These are phyloP conservation scores for Alces alces DNA, from an alignment of 2,113 vertebrate species.

Conservation along the genomic window DNA sequence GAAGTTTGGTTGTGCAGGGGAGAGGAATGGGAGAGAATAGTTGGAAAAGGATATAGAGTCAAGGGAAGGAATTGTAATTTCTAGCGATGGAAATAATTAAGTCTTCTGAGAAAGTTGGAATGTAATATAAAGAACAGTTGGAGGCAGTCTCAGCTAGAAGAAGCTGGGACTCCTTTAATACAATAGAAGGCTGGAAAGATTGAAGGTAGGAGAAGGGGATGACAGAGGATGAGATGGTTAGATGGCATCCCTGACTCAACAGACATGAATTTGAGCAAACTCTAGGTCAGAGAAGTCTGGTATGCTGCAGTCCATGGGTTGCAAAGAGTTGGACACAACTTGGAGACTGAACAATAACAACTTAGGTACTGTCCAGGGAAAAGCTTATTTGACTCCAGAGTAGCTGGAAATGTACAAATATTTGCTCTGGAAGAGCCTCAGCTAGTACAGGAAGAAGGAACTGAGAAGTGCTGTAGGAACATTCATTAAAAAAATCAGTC, in stretches of 20 bases:
- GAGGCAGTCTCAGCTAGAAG: background rate
- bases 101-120: background rate
- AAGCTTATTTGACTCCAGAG: background rate
- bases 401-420: background rate
- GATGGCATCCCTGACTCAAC: background rate
- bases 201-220: background rate
- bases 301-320: background rate
- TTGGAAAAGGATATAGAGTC: background rate
- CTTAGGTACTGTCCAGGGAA: background rate
- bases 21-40: background rate
- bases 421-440: background rate
- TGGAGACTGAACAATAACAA: background rate
- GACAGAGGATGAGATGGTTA: background rate
- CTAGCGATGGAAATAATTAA: background rate
- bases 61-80: background rate
- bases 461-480: background rate
- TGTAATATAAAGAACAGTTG: background rate
- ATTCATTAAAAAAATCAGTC: background rate
- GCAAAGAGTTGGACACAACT: background rate
- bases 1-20: background rate
- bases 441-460: background rate
- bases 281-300: background rate
- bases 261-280: background rate
- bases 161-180: background rate
- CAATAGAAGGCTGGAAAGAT: background rate